These are phyloP conservation scores for Cettia cetti DNA, from an alignment of 2,113 vertebrate genomes.

Conservation along the genomic window DNA sequence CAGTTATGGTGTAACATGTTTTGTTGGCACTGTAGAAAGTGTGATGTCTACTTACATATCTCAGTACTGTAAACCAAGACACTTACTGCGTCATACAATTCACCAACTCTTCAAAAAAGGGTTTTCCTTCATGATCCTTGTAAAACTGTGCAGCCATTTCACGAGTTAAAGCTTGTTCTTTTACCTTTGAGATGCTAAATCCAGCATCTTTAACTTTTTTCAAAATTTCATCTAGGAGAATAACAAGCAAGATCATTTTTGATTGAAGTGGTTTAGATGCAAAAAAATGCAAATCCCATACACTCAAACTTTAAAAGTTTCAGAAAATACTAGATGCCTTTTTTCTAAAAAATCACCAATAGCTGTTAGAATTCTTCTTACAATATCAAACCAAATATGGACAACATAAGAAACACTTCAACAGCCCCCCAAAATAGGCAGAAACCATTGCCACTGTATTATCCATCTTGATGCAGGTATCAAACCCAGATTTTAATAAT, in stretches of 20 bases:
- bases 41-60: background rate
- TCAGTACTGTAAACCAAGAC: background rate
- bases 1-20: background rate
- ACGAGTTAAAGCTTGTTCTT: constrained; percentile 73
- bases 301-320: background rate
- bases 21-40: background rate
- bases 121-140: constrained; percentile 77
- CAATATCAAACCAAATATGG: background rate
- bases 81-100: constrained; percentile 84
- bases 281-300: background rate
- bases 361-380: background rate
- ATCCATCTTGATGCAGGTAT: background rate
- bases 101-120: constrained; percentile 79
- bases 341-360: background rate
- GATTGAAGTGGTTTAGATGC: background rate
- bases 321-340: background rate
- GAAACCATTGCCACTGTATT: background rate
- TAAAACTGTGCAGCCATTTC: constrained; percentile 83
- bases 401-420: background rate
- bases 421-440: background rate
- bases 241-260: background rate
- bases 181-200: constrained; percentile 76
- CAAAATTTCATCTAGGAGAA: constrained; percentile 76
- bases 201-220: constrained; percentile 72
- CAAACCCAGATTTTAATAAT: background rate